phyloP scores from a whole-genome alignment of 2,797 vertebrate genomes.

The Knipowitschia caucasica region DNA sequence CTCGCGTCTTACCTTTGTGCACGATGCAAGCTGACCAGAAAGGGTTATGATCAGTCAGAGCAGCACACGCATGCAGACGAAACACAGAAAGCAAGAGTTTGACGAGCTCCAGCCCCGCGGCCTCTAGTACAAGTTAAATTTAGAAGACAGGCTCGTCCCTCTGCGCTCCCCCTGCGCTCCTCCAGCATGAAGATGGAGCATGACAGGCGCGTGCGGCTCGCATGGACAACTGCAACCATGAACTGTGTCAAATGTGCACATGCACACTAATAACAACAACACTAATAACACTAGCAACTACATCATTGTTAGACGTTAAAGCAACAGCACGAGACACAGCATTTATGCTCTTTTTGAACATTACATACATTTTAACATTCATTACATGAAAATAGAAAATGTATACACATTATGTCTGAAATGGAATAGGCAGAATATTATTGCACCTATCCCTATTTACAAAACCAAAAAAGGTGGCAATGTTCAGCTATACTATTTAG shows the following conservation, averaged over 20 bases:
- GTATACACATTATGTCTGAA: too few species aligned
- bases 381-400: too few species aligned
- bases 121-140: conserved; percentile 54
- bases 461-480: too few species aligned
- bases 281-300: not conserved
- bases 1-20: conserved; percentile 30
- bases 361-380: too few species aligned
- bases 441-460: too few species aligned
- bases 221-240: conserved; percentile 18
- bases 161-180: conserved; percentile 12
- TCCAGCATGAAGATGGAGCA: conserved; percentile 29
- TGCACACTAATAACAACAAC: not conserved
- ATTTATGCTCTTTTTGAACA: too few species aligned
- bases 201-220: conserved; percentile 43
- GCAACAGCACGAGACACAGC: too few species aligned
- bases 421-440: too few species aligned
- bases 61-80: not conserved
- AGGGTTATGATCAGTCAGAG: not conserved
- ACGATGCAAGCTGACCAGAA: not conserved
- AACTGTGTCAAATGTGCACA: not conserved
- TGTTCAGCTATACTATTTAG: too few species aligned
- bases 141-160: conserved; percentile 46
- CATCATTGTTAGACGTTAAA: too few species aligned
- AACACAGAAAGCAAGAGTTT: not conserved
- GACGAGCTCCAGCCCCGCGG: conserved; percentile 1